Evolutionary conservation across 2,888 invertebrate genomes (phyloP).

Genomic region (Leptura quadrifasciata): DNA sequence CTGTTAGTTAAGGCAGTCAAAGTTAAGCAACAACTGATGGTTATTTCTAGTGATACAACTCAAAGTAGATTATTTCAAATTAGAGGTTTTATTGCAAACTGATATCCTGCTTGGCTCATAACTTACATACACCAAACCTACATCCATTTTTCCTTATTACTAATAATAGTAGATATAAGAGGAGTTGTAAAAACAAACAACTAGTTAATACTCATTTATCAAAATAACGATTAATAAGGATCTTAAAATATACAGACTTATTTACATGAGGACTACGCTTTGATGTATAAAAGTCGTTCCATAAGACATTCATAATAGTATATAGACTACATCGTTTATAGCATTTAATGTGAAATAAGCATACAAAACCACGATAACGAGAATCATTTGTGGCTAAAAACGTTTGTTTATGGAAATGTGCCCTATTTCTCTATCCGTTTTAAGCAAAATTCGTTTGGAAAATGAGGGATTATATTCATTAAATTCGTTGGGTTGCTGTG

Average conservation of each 20-base stretch:
- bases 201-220: no score
- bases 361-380: slow-evolving; percentile 26
- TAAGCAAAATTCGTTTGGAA: slow-evolving; percentile 22
- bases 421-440: slow-evolving; percentile 23
- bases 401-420: slow-evolving; percentile 25
- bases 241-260: background rate
- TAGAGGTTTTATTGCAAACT: no score
- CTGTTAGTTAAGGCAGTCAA: no score
- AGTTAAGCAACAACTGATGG: no score
- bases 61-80: no score
- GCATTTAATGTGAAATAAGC: slow-evolving; percentile 29
- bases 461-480: slow-evolving; percentile 25
- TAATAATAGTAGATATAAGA: no score
- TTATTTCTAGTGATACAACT: no score
- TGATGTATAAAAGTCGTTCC: slow-evolving; percentile 24
- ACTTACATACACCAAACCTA: no score
- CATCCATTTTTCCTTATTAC: no score
- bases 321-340: slow-evolving; percentile 17
- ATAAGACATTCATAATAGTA: slow-evolving; percentile 17
- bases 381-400: slow-evolving; percentile 25
- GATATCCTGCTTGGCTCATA: no score
- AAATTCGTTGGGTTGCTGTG: background rate
- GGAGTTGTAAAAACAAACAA: no score
- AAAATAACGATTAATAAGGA: no score
- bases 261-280: slow-evolving; percentile 5